Percentiles rank a stretch among this genome's conserved stretches.
These are phyloP conservation scores for Chloroclystis v-ata DNA, from an alignment of 2,888 invertebrate species.

Conservation along the genomic window DNA sequence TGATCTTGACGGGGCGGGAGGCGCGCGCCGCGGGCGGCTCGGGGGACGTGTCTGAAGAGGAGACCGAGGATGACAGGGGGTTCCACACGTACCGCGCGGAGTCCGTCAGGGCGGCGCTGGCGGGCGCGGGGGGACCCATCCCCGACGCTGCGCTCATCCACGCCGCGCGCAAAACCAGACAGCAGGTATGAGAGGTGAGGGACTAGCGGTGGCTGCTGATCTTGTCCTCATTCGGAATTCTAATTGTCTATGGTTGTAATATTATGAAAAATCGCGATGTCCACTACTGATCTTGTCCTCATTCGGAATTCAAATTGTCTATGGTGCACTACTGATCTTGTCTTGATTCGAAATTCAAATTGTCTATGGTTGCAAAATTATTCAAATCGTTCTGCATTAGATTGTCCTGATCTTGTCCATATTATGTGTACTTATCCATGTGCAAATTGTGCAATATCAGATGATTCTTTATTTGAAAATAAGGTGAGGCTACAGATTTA, in stretches of 20 bases:
- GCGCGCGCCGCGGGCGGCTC: conserved; percentile 88
- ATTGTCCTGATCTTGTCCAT: too few relatives aligned
- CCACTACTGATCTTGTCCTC: conserved; percentile 21
- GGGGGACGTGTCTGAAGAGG: conserved; percentile 82
- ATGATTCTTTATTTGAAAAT: too few relatives aligned
- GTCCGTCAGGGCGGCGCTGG: conserved; percentile 86
- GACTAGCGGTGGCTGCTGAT: conserved; percentile 71
- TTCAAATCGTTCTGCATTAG: too few relatives aligned
- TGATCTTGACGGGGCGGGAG: conserved; percentile 88
- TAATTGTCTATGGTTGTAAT: too few relatives aligned
- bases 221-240: not conserved
- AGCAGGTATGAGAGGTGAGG: conserved; percentile 89
- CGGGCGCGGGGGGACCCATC: conserved; percentile 89
- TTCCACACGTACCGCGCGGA: conserved; percentile 78
- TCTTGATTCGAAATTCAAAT: too few relatives aligned
- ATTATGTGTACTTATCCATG: too few relatives aligned
- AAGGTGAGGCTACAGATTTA: too few relatives aligned
- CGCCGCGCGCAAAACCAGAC: conserved; percentile 95
- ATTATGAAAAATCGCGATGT: too few relatives aligned
- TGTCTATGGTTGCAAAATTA: too few relatives aligned
- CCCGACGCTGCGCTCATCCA: conserved; percentile 99
- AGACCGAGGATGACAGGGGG: conserved; percentile 66
- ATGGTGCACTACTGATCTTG: conserved; percentile 24
- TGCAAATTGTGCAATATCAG: too few relatives aligned
- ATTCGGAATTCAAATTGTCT: too few relatives aligned